Percentiles rank a stretch among this genome's conserved stretches.
Conservation (phyloP, 2,797 vertebrate species). For the Todus mexicanus region DNA sequence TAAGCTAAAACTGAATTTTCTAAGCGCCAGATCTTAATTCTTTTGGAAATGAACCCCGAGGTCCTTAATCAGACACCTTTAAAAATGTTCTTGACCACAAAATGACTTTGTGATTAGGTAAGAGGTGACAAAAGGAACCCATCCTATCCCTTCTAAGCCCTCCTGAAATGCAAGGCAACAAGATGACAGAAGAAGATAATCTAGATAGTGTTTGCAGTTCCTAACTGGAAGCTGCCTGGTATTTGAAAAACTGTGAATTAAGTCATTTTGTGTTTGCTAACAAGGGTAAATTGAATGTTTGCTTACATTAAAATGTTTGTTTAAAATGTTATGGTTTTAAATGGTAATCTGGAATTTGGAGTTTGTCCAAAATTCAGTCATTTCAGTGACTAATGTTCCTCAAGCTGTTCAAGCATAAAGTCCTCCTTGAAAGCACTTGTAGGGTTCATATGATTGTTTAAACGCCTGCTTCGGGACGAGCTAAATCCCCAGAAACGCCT, state of each 20-base stretch:
- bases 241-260: background rate
- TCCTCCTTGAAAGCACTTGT: background rate
- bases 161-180: background rate
- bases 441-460: background rate
- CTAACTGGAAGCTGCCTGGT: background rate
- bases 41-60: background rate
- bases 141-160: background rate
- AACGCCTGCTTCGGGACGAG: background rate
- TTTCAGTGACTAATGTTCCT: background rate
- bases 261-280: background rate
- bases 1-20: conserved; percentile 7
- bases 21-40: background rate
- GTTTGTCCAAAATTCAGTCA: background rate
- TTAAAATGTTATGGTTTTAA: background rate
- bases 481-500: background rate
- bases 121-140: background rate
- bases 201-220: background rate
- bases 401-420: background rate
- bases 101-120: background rate
- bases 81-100: background rate
- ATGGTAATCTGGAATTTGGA: background rate
- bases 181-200: background rate
- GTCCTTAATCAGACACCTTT: background rate
- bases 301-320: background rate
- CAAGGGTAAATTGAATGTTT: background rate